Base-by-base conservation (phyloP, 2,888 invertebrate species). In the Apomyelois bistriatella region DNA sequence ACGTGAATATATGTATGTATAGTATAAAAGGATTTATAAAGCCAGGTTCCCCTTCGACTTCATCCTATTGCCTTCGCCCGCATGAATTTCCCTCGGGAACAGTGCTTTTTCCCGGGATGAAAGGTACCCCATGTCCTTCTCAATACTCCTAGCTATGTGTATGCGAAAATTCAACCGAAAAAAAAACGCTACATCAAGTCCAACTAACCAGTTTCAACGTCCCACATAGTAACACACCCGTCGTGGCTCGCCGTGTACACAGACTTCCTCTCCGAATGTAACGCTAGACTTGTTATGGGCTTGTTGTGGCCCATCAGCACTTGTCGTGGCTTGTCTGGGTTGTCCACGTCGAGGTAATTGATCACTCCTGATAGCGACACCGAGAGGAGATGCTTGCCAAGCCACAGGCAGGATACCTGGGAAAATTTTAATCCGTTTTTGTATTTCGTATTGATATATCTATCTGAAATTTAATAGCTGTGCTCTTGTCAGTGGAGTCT, bases 281-380 rank as follows among this genome's bases (percentile, higher is more conserved):
- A 79, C 0, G 95, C 93, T 68, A 99, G 88, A 32, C 98, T 95
- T 1, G 98, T 99, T 62, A 99, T 98, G 0, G 99, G 98, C 81
- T 99, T 99, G 85, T 98, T 99, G 88, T 99, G 99, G 0, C 99
- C 99, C 93, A 97, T 98, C 56, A 98, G 86, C 53, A 98, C 69
- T 53, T 94, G 93, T 46, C 94, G 76, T 0, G 98, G 98, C 71
- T 94, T 95, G 48, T 92, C 88, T 0, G 98, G 96, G 85, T 96
- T 94, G 62, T 96, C 94, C 6, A 95, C 91, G 79, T 99, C 97
- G 66, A 99, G 88, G 84, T 98, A 99, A 85, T 95, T 98, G 73
- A 99, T 96, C 72, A 97, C 97, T 0, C 99, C 99, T 61, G 97
- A 96, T n/a, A 99, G 91, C 0, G 98, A 98, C 1, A 99, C 97